phyloP scores from a whole-genome alignment of 1,140 invertebrate species.

The Drosophila kohkoa region DNA sequence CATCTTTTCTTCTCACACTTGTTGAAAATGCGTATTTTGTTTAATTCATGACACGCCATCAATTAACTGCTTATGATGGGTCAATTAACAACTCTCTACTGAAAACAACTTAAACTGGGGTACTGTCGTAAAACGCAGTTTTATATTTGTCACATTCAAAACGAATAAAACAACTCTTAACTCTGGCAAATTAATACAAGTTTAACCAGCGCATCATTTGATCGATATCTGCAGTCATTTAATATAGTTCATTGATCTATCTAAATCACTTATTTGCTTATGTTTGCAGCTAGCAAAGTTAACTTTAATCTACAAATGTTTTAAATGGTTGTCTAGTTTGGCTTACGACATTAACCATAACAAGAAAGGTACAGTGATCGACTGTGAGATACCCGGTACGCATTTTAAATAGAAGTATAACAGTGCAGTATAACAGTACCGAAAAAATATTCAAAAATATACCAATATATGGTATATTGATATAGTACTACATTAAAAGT shows the following conservation, averaged over 20 bases:
- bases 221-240: background rate
- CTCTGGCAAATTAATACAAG: slow-evolving; percentile 11
- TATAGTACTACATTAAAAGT: no score
- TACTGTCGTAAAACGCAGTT: background rate
- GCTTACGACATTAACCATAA: slow-evolving; percentile 40
- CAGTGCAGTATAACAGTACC: no score
- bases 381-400: no score
- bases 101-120: slow-evolving; percentile 7
- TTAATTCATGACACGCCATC: slow-evolving; percentile 47
- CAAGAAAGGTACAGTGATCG: background rate
- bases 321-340: slow-evolving; percentile 38
- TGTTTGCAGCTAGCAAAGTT: slow-evolving; percentile 45
- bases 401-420: no score
- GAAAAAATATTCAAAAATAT: no score
- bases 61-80: slow-evolving; percentile 27
- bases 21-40: slow-evolving; percentile 48
- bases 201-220: background rate
- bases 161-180: background rate
- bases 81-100: slow-evolving; percentile 27
- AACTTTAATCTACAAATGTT: slow-evolving; percentile 42
- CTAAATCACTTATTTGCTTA: slow-evolving; percentile 20
- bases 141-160: slow-evolving; percentile 3
- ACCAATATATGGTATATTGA: no score
- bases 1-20: slow-evolving; percentile 33
- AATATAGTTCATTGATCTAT: slow-evolving; percentile 38